Conservation (phyloP, 2,888 invertebrate genomes). For the Hemicrepidius hirtus region DNA sequence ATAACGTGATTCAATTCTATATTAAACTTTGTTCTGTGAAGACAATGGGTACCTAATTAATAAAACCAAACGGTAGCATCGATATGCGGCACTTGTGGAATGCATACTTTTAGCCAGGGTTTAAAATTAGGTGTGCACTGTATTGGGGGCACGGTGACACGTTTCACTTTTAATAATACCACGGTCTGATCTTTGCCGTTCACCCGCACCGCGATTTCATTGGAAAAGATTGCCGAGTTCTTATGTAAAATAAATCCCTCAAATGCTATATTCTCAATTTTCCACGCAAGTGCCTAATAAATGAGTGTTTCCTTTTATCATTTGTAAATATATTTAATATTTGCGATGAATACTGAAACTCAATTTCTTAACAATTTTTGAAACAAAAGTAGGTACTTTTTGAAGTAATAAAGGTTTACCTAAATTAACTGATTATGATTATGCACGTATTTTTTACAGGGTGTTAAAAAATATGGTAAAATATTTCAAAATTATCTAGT, state of each 20-base stretch:
- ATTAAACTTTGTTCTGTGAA: no score
- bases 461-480: no score
- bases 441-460: no score
- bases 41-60: slow-evolving; percentile 14
- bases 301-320: not conserved
- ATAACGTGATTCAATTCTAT: no score
- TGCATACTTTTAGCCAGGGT: slow-evolving; percentile 58
- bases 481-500: no score
- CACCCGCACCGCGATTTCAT: slow-evolving; percentile 46
- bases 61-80: slow-evolving; percentile 30
- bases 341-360: no score
- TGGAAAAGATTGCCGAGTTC: slow-evolving; percentile 33
- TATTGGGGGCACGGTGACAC: slow-evolving; percentile 65
- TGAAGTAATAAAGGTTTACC: no score
- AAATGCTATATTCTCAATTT: slow-evolving; percentile 24
- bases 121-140: slow-evolving; percentile 64
- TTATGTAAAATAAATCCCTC: slow-evolving; percentile 17
- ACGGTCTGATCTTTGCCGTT: slow-evolving; percentile 49
- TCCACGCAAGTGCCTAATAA: not conserved
- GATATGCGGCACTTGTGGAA: slow-evolving; percentile 45
- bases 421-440: no score
- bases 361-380: no score
- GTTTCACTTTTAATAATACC: slow-evolving; percentile 63
- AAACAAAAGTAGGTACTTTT: no score
- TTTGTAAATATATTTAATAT: no score